Percentiles rank a stretch among this genome's conserved stretches.
Evolutionary conservation across 2,797 vertebrate species (phyloP).

Genomic region (Capromys pilorides): DNA sequence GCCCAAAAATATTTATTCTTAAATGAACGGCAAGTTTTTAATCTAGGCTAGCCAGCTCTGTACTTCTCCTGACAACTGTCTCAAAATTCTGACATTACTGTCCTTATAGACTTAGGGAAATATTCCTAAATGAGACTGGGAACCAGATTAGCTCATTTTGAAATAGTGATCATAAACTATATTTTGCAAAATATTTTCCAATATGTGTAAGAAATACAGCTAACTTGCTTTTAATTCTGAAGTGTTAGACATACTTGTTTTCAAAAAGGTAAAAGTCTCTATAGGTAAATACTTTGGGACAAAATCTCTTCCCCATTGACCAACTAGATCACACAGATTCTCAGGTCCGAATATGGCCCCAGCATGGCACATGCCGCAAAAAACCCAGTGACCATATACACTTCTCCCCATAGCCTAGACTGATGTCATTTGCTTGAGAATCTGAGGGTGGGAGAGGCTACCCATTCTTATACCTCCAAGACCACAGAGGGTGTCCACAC

Average conservation of each 20-base stretch:
- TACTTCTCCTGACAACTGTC: neutral
- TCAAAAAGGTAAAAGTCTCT: conserved; percentile 39
- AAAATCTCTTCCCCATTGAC: conserved; percentile 46
- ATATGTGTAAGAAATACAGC: neutral
- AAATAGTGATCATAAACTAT: neutral
- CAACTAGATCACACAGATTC: neutral
- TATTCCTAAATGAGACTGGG: conserved; percentile 30
- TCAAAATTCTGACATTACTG: neutral
- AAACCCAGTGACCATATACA: neutral
- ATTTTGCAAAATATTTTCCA: conserved; percentile 55
- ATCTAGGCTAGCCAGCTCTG: neutral
- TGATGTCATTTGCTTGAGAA: neutral
- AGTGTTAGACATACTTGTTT: conserved; percentile 49
- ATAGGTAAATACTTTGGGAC: conserved; percentile 12
- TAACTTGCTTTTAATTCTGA: conserved; percentile 57
- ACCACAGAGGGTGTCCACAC: neutral
- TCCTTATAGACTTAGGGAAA: neutral
- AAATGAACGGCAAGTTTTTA: neutral
- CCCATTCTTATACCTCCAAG: neutral
- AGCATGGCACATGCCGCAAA: neutral
- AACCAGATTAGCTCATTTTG: conserved; percentile 34
- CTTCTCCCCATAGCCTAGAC: neutral
- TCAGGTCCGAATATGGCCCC: neutral
- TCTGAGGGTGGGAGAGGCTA: neutral
- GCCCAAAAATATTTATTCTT: conserved; percentile 14